Evolutionary conservation across 2,797 vertebrate species (phyloP).

Genomic region (Microchirus variegatus): DNA sequence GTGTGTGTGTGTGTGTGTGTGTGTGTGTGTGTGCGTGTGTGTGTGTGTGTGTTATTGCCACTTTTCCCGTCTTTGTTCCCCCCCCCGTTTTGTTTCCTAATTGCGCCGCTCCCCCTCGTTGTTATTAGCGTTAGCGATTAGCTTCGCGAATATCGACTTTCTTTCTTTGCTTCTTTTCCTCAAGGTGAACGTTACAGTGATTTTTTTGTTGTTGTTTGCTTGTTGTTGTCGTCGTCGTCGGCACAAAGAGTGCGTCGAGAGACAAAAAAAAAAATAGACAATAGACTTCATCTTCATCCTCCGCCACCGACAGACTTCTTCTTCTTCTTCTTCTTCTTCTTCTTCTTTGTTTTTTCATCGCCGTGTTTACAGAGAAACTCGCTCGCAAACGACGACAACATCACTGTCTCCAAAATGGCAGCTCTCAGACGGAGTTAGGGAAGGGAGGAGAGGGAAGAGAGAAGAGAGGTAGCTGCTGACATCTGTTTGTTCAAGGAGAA

Average conservation of each 20-base stretch:
- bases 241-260: neutral
- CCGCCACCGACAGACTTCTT: neutral
- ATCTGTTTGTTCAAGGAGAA: slow-evolving; percentile 79
- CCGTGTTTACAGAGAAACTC: slow-evolving; percentile 69
- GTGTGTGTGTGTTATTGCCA: slow-evolving; percentile 36
- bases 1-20: slow-evolving; percentile 30
- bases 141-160: neutral
- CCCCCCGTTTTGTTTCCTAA: slow-evolving; percentile 16
- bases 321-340: neutral
- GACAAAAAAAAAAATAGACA: too few species aligned
- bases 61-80: slow-evolving; percentile 32
- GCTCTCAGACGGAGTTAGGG: slow-evolving; percentile 47
- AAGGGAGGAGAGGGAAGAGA: slow-evolving; percentile 43
- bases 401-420: slow-evolving; percentile 71
- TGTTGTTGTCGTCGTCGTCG: too few species aligned
- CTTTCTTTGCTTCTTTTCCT: too few species aligned
- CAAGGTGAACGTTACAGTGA: too few species aligned
- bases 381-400: slow-evolving; percentile 68
- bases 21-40: slow-evolving; percentile 15
- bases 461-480: slow-evolving; percentile 69
- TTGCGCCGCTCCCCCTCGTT: slow-evolving; percentile 33
- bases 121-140: slow-evolving; percentile 45
- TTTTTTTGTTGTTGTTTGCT: too few species aligned
- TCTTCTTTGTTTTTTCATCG: slow-evolving; percentile 25
- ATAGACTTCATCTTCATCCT: neutral